Conservation (phyloP, 2,888 invertebrate species). For the Cybosia mesomella region DNA sequence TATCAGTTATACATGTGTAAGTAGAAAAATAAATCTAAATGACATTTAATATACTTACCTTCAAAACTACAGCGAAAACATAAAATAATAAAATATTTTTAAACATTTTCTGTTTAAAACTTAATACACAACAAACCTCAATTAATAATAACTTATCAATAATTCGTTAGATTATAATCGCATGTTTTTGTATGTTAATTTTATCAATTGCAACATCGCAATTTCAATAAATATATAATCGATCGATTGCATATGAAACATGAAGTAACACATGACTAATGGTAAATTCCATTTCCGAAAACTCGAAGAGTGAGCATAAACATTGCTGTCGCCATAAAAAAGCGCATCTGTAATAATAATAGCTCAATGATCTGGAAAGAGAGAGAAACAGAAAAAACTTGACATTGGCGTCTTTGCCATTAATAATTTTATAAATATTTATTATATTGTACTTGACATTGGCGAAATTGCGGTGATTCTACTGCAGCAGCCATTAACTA, state of each 20-base stretch:
- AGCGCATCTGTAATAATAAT: no score
- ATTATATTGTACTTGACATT: no score
- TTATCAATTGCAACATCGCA: conserved; percentile 54
- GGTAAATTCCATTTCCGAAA: background rate
- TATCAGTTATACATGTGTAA: no score
- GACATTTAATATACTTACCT: conserved; percentile 43
- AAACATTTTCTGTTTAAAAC: conserved; percentile 44
- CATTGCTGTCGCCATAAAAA: background rate
- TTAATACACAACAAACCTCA: conserved; percentile 43
- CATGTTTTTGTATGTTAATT: conserved; percentile 55
- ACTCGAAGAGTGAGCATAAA: background rate
- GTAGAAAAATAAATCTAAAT: no score
- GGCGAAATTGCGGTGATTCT: no score
- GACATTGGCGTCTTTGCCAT: no score
- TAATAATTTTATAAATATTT: no score
- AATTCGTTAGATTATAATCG: conserved; percentile 46
- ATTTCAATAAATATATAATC: conserved; percentile 34
- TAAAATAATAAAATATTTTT: conserved; percentile 30
- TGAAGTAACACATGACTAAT: conserved; percentile 29
- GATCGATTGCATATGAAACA: conserved; percentile 21
- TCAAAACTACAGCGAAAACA: conserved; percentile 38
- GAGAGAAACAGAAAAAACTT: no score
- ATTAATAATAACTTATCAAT: conserved; percentile 52
- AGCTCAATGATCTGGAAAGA: no score
- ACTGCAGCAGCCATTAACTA: no score